Evolutionary conservation across 2,888 invertebrate genomes (phyloP).

Genomic region (Limulus polyphemus): DNA sequence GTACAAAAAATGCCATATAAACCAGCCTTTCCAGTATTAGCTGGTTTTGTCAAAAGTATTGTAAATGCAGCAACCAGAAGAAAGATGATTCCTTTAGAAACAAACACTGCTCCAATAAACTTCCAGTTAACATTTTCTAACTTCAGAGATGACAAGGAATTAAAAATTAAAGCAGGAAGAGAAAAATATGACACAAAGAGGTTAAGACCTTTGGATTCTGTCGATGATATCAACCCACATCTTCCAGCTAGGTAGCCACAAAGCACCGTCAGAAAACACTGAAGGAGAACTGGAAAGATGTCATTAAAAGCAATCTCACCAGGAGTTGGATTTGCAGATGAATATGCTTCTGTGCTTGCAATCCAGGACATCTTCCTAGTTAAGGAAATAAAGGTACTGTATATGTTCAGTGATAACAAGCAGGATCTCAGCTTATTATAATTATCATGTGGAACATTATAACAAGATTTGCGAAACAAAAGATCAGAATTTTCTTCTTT

Average conservation of each 20-base stretch:
- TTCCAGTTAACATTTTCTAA: constrained; percentile 74
- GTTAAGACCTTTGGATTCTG: constrained; percentile 76
- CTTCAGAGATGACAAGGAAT: constrained; percentile 71
- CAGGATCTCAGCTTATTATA: too few species aligned
- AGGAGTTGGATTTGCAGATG: too few species aligned
- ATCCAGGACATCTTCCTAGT: too few species aligned
- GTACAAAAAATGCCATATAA: constrained; percentile 89
- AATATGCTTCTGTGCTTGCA: too few species aligned
- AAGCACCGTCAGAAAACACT: constrained; percentile 27
- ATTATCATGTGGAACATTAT: too few species aligned
- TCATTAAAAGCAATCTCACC: background rate
- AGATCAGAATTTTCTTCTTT: too few species aligned
- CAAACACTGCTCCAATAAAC: constrained; percentile 68
- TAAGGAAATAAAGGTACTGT: too few species aligned
- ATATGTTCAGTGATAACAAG: too few species aligned
- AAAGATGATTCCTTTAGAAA: constrained; percentile 77
- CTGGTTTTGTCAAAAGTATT: constrained; percentile 56
- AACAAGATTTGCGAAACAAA: too few species aligned
- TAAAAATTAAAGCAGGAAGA: constrained; percentile 78
- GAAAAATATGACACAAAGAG: constrained; percentile 89
- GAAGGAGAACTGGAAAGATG: constrained; percentile 24
- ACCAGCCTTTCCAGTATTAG: constrained; percentile 71
- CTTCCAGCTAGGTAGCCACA: constrained; percentile 61
- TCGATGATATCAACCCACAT: constrained; percentile 62
- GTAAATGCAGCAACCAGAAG: constrained; percentile 62